Base-by-base conservation (phyloP, 2,113 vertebrate species). In the Microtus montanus region DNA sequence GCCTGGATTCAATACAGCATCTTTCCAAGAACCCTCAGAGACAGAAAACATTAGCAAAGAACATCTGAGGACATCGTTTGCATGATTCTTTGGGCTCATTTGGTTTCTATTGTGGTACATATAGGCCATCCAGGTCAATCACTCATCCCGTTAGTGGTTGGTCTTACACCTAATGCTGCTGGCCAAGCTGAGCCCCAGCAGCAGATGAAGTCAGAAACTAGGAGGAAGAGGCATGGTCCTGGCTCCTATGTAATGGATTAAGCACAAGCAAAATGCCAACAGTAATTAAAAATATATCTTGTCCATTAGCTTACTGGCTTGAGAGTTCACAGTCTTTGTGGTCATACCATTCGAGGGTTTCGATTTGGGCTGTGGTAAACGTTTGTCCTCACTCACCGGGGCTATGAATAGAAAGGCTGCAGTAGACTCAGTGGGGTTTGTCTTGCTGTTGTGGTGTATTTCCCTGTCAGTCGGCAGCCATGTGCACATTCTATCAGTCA, bases 271-370 rank as follows among this genome's bases (percentile, higher is more conserved):
- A 96, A 95, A 96, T 44, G 68, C 95, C 87, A 91, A 64, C 44
- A 41, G 94, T 97, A 96, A 97, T 97, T 97, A 97, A 97, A 97
- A 97, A 97, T 98, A 97, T 97, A 91, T 97, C 94, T 96, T 89
- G 49, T 91, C 96, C 97, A 97, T 98, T 98, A 98, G 97, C 96
- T 94, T 64, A 8, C 82, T 96, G 93, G 90, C 85, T 95, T 75
- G 92, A 88, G 85, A 96, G 97, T 97, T 97, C 97, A 93, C 58
- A 96, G 96, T 94, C 96, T 96, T 92, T 97, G 97, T 91, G 97
- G 96, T 97, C 90, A 89, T 22, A 38, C 77, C 95, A 93, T 94
- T 92, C 54, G 87, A 97, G 92, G 95, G 82, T 92, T 97, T 95
- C 84, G 92, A 96, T 95, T 93, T 96, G 97, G 96, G 73, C 71